These are phyloP conservation scores for Thaumatotibia leucotreta DNA, from an alignment of 1,140 invertebrate genomes.

Conservation along the genomic window DNA sequence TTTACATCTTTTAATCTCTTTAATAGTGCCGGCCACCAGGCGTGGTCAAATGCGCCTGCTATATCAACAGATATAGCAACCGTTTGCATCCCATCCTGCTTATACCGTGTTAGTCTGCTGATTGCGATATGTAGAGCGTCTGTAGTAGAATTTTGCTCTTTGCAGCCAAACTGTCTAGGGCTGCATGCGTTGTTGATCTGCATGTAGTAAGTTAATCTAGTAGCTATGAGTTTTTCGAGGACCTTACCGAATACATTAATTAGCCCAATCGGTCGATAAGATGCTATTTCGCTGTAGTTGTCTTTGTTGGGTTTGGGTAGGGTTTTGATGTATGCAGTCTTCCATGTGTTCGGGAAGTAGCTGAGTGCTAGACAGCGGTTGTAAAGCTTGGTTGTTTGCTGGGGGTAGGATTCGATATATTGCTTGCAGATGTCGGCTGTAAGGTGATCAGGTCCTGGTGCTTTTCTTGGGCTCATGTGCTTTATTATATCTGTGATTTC, in stretches of 20 bases:
- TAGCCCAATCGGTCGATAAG: neutral
- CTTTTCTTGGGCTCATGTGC: neutral
- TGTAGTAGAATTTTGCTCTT: no score
- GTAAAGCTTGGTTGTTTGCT: neutral
- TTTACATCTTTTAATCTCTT: no score
- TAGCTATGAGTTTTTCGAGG: no score
- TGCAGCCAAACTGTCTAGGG: no score
- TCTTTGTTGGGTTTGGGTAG: neutral
- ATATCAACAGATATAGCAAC: no score
- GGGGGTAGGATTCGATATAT: neutral
- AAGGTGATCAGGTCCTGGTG: neutral
- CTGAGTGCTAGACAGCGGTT: neutral
- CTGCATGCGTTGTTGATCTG: no score
- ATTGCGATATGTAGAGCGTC: no score
- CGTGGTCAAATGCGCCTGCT: no score
- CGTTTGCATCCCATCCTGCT: no score
- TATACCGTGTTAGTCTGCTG: no score
- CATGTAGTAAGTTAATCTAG: no score
- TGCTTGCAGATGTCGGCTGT: neutral
- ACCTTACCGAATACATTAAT: neutral
- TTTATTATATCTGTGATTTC: neutral
- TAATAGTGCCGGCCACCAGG: no score
- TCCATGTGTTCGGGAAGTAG: neutral
- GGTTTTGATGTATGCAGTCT: neutral
- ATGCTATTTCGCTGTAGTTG: neutral